phyloP scores from a whole-genome alignment of 2,113 vertebrate species.

The Equus quagga region DNA sequence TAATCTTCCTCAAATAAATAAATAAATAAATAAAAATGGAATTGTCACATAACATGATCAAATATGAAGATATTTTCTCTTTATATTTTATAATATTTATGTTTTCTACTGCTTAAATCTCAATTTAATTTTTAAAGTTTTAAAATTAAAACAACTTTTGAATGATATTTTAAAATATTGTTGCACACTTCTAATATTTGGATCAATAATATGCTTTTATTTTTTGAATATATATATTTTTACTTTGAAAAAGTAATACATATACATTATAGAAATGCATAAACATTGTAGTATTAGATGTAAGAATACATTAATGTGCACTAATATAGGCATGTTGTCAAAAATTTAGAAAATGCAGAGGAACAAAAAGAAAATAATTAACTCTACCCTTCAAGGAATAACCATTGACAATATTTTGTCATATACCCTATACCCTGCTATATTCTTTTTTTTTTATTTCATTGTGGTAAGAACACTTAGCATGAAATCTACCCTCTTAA shows the following conservation, averaged over 20 bases:
- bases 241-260: background rate
- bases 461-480: background rate
- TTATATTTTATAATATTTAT: background rate
- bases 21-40: background rate
- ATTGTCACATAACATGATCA: background rate
- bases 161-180: background rate
- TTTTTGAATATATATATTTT: background rate
- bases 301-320: background rate
- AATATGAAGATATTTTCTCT: background rate
- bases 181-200: background rate
- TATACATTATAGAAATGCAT: background rate
- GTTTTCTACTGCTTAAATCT: background rate
- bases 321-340: background rate
- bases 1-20: too few species aligned
- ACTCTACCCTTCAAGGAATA: background rate
- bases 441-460: background rate
- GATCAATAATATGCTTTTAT: background rate
- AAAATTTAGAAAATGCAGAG: background rate
- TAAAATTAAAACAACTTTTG: constrained; percentile 19
- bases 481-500: background rate
- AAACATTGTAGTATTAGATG: background rate
- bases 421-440: background rate
- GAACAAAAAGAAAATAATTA: background rate
- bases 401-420: background rate
- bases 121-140: background rate